Base-by-base conservation (phyloP, 2,888 invertebrate species). In the Ormia ochracea region DNA sequence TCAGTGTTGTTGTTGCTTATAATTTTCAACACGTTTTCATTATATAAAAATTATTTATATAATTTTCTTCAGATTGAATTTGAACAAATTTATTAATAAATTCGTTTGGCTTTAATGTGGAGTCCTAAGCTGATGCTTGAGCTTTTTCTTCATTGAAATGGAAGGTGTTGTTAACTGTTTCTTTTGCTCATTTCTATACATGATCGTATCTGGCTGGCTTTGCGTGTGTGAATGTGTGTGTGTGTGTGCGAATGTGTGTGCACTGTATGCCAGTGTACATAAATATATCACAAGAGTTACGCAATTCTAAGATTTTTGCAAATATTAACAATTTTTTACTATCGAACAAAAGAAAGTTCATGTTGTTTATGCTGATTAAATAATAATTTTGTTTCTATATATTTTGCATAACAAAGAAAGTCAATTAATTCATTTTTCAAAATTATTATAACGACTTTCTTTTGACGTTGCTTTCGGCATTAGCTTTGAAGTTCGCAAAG, bases 261-360 rank as follows among this genome's bases (percentile, higher is more conserved):
- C n/a, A n/a, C n/a, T n/a, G n/a, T n/a, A n/a, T n/a, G n/a, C n/a
- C n/a, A n/a, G n/a, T n/a, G n/a, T n/a, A n/a, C n/a, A n/a, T n/a
- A n/a, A n/a, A n/a, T n/a, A n/a, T n/a, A n/a, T n/a, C n/a, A n/a
- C n/a, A n/a, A n/a, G n/a, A n/a, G n/a, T n/a, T n/a, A n/a, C n/a
- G n/a, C n/a, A n/a, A n/a, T n/a, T n/a, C n/a, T n/a, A n/a, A 12
- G 4, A 41, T 31, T 52, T 56, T 58, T 58, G 45, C 56, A 5
- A 33, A 56, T 23, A 19, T 43, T 21, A 33, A 45, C n/a, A 33
- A 33, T 21, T 52, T n/a, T 12, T 14, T 26, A 23, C 36, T 14
- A 26, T 41, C 28, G 9, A 58, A 69, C 69, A 69, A 69, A 69
- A 69, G 69, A 69, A 69, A 69, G 69, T 69, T 33, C 21, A 36